These are phyloP conservation scores for Pocillopora verrucosa DNA, from an alignment of 64 coral and sea anemone genomes.

Conservation along the genomic window DNA sequence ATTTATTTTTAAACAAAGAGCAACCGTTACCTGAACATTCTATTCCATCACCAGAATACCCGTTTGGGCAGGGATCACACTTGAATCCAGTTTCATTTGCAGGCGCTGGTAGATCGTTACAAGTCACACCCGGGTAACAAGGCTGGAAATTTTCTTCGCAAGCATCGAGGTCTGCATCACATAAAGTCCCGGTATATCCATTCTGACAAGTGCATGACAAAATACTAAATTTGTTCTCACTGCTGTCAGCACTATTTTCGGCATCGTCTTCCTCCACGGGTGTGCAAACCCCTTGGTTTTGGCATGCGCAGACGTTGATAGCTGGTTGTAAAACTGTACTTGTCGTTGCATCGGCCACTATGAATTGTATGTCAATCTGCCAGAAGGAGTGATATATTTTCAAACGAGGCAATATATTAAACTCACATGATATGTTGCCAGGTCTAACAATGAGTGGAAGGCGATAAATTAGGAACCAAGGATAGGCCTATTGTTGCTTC, in stretches of 20 bases:
- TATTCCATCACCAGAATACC: conserved; percentile 31
- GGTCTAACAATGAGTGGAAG: too few relatives aligned
- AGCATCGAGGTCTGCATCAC: conserved; percentile 30
- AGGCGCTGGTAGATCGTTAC: conserved; percentile 23
- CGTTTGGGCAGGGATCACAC: conserved; percentile 38
- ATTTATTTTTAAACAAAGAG: too few relatives aligned
- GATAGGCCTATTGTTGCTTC: too few relatives aligned
- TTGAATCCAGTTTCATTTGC: conserved; percentile 24
- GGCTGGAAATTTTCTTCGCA: conserved; percentile 26
- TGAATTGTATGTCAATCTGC: neutral
- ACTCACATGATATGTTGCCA: too few relatives aligned
- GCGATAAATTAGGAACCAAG: too few relatives aligned
- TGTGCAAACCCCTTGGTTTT: conserved; percentile 17
- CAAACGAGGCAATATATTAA: too few relatives aligned
- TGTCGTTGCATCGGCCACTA: neutral
- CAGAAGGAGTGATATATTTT: neutral
- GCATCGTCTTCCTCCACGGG: neutral
- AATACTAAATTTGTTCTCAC: conserved; percentile 8
- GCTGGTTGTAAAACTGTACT: neutral
- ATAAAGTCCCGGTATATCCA: conserved; percentile 35
- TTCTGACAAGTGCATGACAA: conserved; percentile 9
- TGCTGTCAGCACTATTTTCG: conserved; percentile 1
- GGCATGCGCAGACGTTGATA: conserved; percentile 43
- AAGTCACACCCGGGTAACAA: conserved; percentile 28
- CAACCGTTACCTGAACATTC: conserved; percentile 26